phyloP scores from a whole-genome alignment of 2,888 invertebrate species.

The Brenthis hecate region DNA sequence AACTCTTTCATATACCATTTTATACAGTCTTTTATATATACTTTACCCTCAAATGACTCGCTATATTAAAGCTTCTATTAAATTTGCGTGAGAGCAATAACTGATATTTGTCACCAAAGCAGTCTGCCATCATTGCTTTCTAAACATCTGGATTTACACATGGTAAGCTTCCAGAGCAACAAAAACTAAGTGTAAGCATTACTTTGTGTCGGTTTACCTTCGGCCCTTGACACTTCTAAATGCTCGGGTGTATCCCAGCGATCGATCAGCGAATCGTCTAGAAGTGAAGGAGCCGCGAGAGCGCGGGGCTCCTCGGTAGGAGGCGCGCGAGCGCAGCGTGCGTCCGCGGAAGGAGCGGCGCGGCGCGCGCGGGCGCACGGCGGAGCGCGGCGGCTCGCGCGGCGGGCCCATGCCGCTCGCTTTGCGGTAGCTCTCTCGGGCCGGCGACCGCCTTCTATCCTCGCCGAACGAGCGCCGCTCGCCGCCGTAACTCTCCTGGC shows the following conservation, averaged over 20 bases:
- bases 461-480: conserved; percentile 78
- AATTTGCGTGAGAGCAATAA: neutral
- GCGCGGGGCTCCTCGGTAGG: conserved; percentile 81
- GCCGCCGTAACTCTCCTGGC: conserved; percentile 81
- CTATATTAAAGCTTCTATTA: neutral
- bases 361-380: conserved; percentile 75
- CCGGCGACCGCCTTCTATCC: conserved; percentile 81
- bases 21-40: neutral
- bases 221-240: conserved; percentile 75
- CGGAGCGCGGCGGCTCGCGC: conserved; percentile 63
- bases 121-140: conserved; percentile 9
- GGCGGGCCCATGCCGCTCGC: conserved; percentile 77
- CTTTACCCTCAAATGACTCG: conserved; percentile 2
- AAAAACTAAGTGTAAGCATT: conserved; percentile 51
- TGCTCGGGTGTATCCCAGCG: conserved; percentile 70
- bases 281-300: conserved; percentile 74
- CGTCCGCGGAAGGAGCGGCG: conserved; percentile 81
- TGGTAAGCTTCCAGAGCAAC: conserved; percentile 32
- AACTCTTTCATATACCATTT: neutral
- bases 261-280: conserved; percentile 68
- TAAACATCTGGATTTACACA: conserved; percentile 1
- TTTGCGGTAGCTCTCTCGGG: conserved; percentile 76
- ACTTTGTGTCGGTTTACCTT: conserved; percentile 73
- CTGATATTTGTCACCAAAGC: conserved; percentile 4
- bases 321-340: conserved; percentile 78